Percentiles rank a stretch among this genome's conserved stretches.
These are phyloP conservation scores for Halcyon badia DNA, from an alignment of 2,797 vertebrate species.

Conservation along the genomic window DNA sequence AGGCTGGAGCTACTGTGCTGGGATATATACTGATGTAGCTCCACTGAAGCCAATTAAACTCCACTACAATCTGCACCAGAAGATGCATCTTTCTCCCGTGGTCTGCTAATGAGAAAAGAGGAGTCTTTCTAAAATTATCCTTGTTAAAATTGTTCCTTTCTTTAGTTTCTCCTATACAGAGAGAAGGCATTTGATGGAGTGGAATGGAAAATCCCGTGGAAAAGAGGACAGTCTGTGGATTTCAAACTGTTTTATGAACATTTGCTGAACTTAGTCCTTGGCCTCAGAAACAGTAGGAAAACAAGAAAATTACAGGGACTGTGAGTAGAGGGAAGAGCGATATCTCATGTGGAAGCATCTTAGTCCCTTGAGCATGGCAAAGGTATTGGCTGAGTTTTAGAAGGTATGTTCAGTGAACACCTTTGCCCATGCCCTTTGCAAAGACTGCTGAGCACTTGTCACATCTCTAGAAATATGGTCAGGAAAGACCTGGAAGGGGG, in stretches of 20 bases:
- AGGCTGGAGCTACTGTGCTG: not conserved
- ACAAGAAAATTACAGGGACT: not conserved
- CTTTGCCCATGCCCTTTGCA: fast-evolving
- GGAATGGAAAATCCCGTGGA: not conserved
- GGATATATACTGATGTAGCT: not conserved
- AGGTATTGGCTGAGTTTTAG: not conserved
- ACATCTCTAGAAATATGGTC: not conserved
- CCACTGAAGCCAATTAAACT: not conserved
- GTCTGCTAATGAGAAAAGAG: not conserved
- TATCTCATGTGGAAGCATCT: not conserved
- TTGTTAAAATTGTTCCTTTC: not conserved
- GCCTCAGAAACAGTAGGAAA: not conserved
- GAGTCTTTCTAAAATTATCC: not conserved
- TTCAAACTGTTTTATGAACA: not conserved
- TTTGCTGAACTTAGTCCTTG: not conserved
- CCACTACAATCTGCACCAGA: not conserved
- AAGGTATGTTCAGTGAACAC: not conserved
- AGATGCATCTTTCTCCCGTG: not conserved
- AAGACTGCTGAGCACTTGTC: not conserved
- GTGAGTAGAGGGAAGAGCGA: not conserved
- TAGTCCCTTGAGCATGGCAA: not conserved
- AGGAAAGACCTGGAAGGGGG: not conserved
- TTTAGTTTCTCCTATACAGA: not conserved
- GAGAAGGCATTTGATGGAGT: not conserved
- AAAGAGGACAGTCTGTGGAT: fast-evolving